Base-by-base conservation (phyloP, 2,888 invertebrate genomes). In the Drosophila gaucha region DNA sequence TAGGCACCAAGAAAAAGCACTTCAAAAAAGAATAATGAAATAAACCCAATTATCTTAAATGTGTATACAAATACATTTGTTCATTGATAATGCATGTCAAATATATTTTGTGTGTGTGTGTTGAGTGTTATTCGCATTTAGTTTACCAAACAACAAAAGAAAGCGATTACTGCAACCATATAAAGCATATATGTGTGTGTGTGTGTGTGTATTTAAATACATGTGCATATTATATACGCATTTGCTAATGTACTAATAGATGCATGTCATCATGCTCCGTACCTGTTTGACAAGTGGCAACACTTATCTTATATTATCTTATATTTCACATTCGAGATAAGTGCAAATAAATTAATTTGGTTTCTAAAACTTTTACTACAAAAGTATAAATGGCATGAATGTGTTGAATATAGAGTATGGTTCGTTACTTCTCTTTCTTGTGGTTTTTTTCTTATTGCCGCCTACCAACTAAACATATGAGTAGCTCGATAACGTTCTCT, bases 21-120 rank as follows among this genome's bases (percentile, higher is more conserved):
- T 67, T 8, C 6, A 33, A 46, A 49, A 60, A 39, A 33, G 4
- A 33, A 0, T 14, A 35, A 18, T 3, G 16, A 54, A 52, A 22
- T 24, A 26, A 31, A 24, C 8, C 2, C 30, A 33, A 55, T 66
- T 55, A 59, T 71, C 43, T 55, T n/a, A n/a, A 58, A 3, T 43
- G 26, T 41, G 26, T 65, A 58, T 64, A 47, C 16, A 67, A 28
- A 51, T 55, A 46, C n/a, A 73, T 55, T 74, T 60, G 30, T 22
- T 54, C 38, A 43, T 43, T 49, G 58, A 64, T 71, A 71, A 71
- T 47, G 39, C 47, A 38, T 55, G 52, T 33, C 49, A 49, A 44
- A 50, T 28, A 22, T 46, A 44, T 46, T 28, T 50, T 10, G 6
- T 12, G 39, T 14, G 30, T 10, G 22, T 43, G 5, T 22, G 20